Evolutionary conservation across 2,797 vertebrate genomes (phyloP).

Genomic region (Heliangelus exortis): DNA sequence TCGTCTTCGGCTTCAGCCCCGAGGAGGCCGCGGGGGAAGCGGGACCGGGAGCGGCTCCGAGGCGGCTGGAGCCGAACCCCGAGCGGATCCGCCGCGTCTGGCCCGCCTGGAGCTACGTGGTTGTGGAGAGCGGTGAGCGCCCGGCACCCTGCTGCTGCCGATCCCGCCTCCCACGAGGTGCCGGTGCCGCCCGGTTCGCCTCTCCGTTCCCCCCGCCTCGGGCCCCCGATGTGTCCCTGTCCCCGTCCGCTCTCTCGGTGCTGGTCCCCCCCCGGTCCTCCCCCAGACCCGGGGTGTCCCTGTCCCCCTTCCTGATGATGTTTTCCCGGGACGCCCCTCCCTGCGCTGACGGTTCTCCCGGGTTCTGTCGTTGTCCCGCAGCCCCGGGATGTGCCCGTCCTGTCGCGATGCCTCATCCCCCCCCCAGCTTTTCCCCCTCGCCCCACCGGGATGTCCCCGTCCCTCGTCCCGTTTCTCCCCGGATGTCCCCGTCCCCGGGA

Average conservation of each 20-base stretch:
- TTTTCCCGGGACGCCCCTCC: not conserved
- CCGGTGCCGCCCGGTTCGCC: too few relatives aligned
- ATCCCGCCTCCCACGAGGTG: too few relatives aligned
- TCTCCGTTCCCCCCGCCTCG: too few relatives aligned
- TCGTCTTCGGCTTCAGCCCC: conserved; percentile 87
- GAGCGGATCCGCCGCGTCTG: not conserved
- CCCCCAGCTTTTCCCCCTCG: too few relatives aligned
- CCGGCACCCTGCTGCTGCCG: too few relatives aligned
- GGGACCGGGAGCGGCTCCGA: not conserved
- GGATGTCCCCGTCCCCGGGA: not conserved
- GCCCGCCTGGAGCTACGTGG: conserved; percentile 55
- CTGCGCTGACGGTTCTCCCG: not conserved
- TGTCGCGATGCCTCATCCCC: too few relatives aligned
- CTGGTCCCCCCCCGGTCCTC: too few relatives aligned
- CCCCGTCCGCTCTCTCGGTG: too few relatives aligned
- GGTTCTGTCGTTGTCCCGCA: not conserved
- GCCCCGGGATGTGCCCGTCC: not conserved
- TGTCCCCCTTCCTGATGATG: too few relatives aligned
- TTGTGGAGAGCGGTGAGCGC: conserved; percentile 43
- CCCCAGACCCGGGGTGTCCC: not conserved
- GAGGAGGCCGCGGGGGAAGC: conserved; percentile 76
- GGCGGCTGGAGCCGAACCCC: not conserved
- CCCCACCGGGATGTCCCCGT: not conserved
- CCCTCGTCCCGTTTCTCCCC: not conserved
- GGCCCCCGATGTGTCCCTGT: too few relatives aligned